phyloP scores from a whole-genome alignment of 2,113 vertebrate genomes.

The Conger conger region DNA sequence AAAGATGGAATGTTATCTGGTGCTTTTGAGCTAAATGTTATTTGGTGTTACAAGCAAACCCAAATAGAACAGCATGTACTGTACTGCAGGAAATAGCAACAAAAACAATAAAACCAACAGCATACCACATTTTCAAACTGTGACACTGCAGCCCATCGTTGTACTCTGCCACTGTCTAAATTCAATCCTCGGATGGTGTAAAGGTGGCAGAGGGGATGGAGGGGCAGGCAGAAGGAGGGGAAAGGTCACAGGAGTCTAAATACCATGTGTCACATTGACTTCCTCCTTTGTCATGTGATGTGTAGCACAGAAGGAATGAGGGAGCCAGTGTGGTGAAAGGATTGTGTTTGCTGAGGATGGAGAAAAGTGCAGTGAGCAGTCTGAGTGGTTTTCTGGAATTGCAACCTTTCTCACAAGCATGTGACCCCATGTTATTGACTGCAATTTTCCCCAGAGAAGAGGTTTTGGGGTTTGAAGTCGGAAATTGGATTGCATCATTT shows the following conservation, averaged over 20 bases:
- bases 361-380: too few species aligned
- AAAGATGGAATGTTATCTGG: neutral
- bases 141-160: neutral
- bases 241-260: neutral
- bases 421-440: neutral
- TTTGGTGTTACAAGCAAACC: too few species aligned
- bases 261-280: neutral
- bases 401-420: neutral
- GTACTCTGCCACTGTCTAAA: neutral
- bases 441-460: neutral
- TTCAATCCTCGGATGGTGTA: neutral
- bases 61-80: neutral
- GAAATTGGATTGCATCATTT: neutral
- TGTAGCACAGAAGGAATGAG: neutral
- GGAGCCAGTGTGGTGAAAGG: neutral
- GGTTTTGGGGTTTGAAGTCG: neutral
- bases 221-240: neutral
- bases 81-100: neutral
- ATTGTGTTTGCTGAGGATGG: neutral
- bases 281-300: neutral
- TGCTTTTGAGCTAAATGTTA: constrained; percentile 1
- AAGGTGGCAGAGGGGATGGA: neutral
- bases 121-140: neutral
- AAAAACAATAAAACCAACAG: neutral
- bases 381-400: neutral